Percentiles rank a stretch among this genome's conserved stretches.
phyloP scores from a whole-genome alignment of 2,797 vertebrate genomes.

The Dicrostonyx torquatus region DNA sequence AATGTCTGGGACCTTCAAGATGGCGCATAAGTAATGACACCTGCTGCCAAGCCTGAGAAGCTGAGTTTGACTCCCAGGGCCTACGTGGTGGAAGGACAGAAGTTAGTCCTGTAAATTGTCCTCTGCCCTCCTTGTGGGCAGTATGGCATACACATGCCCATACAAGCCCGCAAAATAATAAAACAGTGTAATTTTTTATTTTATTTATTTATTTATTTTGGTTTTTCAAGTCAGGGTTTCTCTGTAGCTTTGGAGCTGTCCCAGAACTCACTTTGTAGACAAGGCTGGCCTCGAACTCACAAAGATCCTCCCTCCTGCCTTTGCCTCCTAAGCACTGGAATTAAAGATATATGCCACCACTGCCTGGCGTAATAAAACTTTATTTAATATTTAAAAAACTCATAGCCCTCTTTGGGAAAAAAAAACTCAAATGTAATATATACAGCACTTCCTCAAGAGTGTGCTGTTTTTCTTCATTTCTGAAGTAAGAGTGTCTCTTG shows the following conservation, averaged over 20 bases:
- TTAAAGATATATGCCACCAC: too few species aligned
- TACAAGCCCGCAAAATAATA: neutral
- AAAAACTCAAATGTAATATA: neutral
- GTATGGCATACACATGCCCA: neutral
- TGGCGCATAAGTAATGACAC: neutral
- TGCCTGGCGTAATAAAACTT: too few species aligned
- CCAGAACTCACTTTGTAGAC: too few species aligned
- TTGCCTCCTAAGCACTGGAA: too few species aligned
- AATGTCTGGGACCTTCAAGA: neutral
- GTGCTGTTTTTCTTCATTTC: slow-evolving; percentile 24
- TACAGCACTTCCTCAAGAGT: slow-evolving; percentile 17
- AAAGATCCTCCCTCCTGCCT: too few species aligned
- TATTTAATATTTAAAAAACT: neutral
- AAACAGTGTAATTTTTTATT: neutral
- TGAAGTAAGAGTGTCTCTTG: slow-evolving; percentile 50
- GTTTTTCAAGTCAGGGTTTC: too few species aligned
- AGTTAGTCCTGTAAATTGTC: neutral
- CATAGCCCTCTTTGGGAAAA: slow-evolving; percentile 17
- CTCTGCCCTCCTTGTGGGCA: neutral
- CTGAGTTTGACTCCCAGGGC: neutral
- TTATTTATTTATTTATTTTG: too few species aligned
- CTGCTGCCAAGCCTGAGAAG: neutral
- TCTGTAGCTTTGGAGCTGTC: too few species aligned
- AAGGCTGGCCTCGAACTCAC: too few species aligned
- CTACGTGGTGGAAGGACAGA: neutral